Base-by-base conservation (phyloP, 2,797 vertebrate species). In the Tadarida brasiliensis region DNA sequence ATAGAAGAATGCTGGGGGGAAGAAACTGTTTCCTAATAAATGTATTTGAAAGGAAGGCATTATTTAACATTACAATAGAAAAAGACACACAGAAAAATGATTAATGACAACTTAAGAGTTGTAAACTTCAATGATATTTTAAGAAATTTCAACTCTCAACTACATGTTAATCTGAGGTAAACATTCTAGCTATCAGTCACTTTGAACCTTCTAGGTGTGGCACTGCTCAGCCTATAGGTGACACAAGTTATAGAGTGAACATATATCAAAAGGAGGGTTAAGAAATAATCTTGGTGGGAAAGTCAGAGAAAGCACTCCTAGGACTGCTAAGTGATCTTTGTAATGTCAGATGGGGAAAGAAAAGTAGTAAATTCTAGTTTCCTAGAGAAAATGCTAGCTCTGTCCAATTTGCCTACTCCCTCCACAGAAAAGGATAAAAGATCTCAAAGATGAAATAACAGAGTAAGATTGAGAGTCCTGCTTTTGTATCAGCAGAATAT, bases 141-240 rank as follows among this genome's bases (percentile, higher is more conserved):
- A 90, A 94, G 44, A 39, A 71, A 89, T 86, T 90, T 95, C 61
- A 97, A 68, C 51, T 91, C 74, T 67, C 26, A 70, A 91, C 33
- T 86, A 87, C 7, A 73, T n/a, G 28, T 73, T 57, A 93, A 65
- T 84, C 11, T 85, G 49, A 73, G 24, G n/a, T 85, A 88, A 94
- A 88, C 11, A 82, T 44, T 90, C 80, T 92, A 92, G n/a, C 26
- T n/a, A 83, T 84, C 57, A 86, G 59, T 82, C 44, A 92, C 54
- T 71, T 76, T 91, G 71, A 91, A 95, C 1, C 35, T 91, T 89
- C 65, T 77, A 88, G 39, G 19, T 68, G 44, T 57, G 70, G 30
- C 47, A 88, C 17, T 91, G 63, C 24, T 87, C 9, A 91, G 39
- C 44, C 73, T 73, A 9, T 85, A 57, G 63, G n/a, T 61, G 90